These are phyloP conservation scores for Clupea harengus DNA, from an alignment of 2,113 vertebrate genomes.

Conservation along the genomic window DNA sequence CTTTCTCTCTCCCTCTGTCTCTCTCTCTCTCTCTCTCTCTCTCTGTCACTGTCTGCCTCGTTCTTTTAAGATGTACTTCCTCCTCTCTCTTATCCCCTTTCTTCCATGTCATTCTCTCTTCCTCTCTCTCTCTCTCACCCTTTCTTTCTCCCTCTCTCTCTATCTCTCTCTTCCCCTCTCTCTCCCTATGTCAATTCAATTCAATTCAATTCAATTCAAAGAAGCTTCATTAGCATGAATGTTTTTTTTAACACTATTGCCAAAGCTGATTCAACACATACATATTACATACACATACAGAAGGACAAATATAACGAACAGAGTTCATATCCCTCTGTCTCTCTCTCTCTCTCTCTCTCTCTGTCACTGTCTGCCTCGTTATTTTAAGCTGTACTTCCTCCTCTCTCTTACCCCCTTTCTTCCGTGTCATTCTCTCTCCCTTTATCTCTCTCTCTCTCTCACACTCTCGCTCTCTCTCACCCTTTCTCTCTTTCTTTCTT, in stretches of 20 bases:
- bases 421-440: neutral
- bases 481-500: too few species aligned
- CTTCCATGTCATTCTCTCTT: neutral
- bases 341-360: neutral
- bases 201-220: too few species aligned
- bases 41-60: neutral
- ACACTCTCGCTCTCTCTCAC: neutral
- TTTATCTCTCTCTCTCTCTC: neutral
- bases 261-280: too few species aligned
- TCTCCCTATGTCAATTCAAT: too few species aligned
- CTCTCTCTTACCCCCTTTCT: neutral
- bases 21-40: neutral
- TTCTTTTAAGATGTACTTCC: neutral
- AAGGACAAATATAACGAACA: too few species aligned
- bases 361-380: neutral
- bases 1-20: neutral
- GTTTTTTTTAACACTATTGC: too few species aligned
- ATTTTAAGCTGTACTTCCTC: neutral
- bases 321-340: neutral
- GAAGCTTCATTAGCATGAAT: too few species aligned
- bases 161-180: too few species aligned
- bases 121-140: neutral
- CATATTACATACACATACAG: too few species aligned
- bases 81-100: neutral
- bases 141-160: neutral